A percentile compares a stretch with the other conserved stretches of the same genome.
These are phyloP conservation scores for Benitochromis conjunctus DNA, from an alignment of 2,113 vertebrate species.

Conservation along the genomic window DNA sequence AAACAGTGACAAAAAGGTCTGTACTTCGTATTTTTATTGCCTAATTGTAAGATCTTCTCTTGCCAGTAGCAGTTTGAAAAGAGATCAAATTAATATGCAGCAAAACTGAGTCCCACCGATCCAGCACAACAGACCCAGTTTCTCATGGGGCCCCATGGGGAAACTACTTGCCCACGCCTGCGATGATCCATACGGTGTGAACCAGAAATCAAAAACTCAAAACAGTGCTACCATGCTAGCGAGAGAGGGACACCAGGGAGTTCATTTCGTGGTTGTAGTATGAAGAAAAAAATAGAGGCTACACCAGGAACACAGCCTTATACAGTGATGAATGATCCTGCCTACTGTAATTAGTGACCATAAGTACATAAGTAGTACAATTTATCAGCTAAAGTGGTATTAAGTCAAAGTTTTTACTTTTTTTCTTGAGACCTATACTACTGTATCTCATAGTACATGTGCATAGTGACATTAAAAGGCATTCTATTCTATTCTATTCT, in stretches of 20 bases:
- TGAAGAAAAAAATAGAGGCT: neutral
- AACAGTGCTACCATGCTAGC: neutral
- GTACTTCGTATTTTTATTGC: neutral
- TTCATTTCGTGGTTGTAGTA: neutral
- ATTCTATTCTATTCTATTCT: fast-evolving
- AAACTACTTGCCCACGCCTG: neutral
- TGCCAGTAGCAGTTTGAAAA: neutral
- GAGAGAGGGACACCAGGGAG: neutral
- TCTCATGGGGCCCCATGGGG: neutral
- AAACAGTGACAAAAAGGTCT: neutral
- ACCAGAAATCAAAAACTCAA: fast-evolving
- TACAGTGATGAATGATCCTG: neutral
- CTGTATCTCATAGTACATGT: neutral
- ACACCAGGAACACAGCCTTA: neutral
- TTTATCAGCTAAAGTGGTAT: neutral
- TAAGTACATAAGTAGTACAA: neutral
- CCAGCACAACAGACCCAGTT: neutral
- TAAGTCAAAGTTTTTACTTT: neutral
- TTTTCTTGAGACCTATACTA: neutral
- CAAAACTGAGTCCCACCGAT: neutral
- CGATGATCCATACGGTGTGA: neutral
- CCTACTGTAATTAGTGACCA: neutral
- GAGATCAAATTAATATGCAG: neutral
- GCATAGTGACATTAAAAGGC: neutral
- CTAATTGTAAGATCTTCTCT: neutral